Conservation (phyloP, 2,113 vertebrate genomes). For the Corythornis vintsioides region DNA sequence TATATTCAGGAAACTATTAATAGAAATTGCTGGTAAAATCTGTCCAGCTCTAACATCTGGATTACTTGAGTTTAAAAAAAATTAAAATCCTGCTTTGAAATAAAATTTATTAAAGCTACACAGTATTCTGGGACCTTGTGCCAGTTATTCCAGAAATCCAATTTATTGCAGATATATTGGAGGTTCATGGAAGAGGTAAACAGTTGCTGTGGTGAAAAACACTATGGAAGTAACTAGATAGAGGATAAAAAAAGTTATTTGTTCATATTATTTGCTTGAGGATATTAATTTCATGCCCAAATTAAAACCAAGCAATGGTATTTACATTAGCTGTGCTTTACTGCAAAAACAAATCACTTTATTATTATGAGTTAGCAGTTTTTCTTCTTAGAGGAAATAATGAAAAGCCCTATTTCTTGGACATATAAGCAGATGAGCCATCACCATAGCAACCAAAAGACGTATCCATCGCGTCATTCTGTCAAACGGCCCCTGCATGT, state of each 20-base stretch:
- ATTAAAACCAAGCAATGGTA: conserved; percentile 26
- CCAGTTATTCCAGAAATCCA: conserved; percentile 47
- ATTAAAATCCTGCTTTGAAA: conserved; percentile 11
- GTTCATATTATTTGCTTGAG: conserved; percentile 12
- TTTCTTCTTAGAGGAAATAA: conserved; percentile 59
- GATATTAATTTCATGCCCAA: conserved; percentile 44
- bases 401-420: conserved; percentile 64
- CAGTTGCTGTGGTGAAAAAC: conserved; percentile 5
- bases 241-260: conserved; percentile 5
- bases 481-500: conserved; percentile 55
- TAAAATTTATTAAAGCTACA: conserved; percentile 15
- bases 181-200: not conserved
- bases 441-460: conserved; percentile 62
- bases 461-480: conserved; percentile 46
- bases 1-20: conserved; percentile 1
- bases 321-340: conserved; percentile 33
- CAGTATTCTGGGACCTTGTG: not conserved
- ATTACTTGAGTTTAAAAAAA: not conserved
- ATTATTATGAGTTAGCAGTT: conserved; percentile 62
- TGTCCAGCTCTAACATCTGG: not conserved
- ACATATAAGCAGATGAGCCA: conserved; percentile 64
- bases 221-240: not conserved
- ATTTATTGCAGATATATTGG: conserved; percentile 30
- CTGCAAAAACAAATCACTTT: conserved; percentile 32
- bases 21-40: not conserved